Evolutionary conservation across 2,797 vertebrate genomes (phyloP).

Genomic region (Pseudomugil tenellus): DNA sequence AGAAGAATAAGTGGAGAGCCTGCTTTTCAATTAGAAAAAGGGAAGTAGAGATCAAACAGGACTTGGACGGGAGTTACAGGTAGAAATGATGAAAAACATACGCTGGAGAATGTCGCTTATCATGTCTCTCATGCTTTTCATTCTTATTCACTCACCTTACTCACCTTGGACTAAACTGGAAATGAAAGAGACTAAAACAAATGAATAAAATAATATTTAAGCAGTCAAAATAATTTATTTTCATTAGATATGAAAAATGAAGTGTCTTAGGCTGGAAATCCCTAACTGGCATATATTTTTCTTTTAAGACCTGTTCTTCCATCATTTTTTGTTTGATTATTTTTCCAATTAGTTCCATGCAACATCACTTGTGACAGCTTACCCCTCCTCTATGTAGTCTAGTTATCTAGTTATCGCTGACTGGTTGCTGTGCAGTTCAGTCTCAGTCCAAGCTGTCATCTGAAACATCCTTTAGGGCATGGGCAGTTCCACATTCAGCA

Average conservation of each 20-base stretch:
- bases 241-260: slow-evolving; percentile 18
- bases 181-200: background rate
- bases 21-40: slow-evolving; percentile 49
- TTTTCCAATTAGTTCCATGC: slow-evolving; percentile 55
- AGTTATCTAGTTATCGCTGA: slow-evolving; percentile 42
- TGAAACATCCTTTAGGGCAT: slow-evolving; percentile 30
- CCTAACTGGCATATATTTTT: slow-evolving; percentile 20
- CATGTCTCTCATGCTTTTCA: slow-evolving; percentile 7
- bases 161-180: slow-evolving; percentile 10
- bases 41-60: slow-evolving; percentile 32
- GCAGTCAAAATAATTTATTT: background rate
- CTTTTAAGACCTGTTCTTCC: slow-evolving; percentile 22
- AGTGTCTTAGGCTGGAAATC: slow-evolving; percentile 16
- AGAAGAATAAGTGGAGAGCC: slow-evolving; percentile 22
- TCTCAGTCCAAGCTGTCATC: slow-evolving; percentile 45
- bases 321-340: slow-evolving; percentile 28
- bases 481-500: slow-evolving; percentile 28
- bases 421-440: slow-evolving; percentile 22
- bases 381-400: slow-evolving; percentile 29
- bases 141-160: slow-evolving; percentile 1
- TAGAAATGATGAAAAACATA: slow-evolving; percentile 32
- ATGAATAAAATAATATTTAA: slow-evolving; percentile 2
- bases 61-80: background rate
- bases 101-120: slow-evolving; percentile 19
- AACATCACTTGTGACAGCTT: slow-evolving; percentile 36